Percentiles rank a stretch among this genome's conserved stretches.
Conservation (phyloP, 2,113 vertebrate species). For the Zapus hudsonius region DNA sequence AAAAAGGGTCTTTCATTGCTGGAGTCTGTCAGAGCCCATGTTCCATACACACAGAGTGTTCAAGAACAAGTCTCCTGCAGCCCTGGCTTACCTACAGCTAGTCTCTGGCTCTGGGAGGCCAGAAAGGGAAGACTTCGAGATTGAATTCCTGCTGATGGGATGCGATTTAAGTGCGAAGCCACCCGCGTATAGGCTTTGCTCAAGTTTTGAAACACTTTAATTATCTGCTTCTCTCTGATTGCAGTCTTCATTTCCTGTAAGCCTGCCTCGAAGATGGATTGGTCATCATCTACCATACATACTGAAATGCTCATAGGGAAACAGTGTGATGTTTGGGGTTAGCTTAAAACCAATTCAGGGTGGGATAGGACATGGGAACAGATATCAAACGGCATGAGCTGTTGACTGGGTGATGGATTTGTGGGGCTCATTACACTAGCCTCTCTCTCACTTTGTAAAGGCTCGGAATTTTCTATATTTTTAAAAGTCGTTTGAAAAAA, state of each 20-base stretch:
- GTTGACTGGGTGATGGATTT: not conserved
- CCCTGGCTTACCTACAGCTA: slow-evolving; percentile 71
- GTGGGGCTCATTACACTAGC: not conserved
- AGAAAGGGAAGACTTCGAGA: slow-evolving; percentile 58
- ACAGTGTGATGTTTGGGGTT: not conserved
- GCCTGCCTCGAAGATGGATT: not conserved
- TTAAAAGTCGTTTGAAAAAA: not conserved
- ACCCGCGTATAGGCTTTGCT: slow-evolving; percentile 34
- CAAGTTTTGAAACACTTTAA: slow-evolving; percentile 38
- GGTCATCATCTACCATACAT: not conserved
- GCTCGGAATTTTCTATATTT: not conserved
- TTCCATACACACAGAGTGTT: not conserved
- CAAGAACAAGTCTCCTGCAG: slow-evolving; percentile 48
- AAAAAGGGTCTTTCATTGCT: not conserved
- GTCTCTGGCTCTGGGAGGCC: slow-evolving; percentile 64
- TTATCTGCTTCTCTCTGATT: slow-evolving; percentile 40
- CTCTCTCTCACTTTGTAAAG: not conserved
- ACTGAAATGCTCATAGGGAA: not conserved
- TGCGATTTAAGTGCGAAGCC: slow-evolving; percentile 64
- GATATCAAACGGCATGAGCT: not conserved
- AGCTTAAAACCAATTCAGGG: slow-evolving; percentile 27
- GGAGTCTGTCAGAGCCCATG: not conserved
- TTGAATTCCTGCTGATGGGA: slow-evolving; percentile 70
- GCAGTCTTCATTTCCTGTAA: not conserved
- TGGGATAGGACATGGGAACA: not conserved